These are phyloP conservation scores for Nipponia nippon DNA, from an alignment of 2,113 vertebrate genomes.

Conservation along the genomic window DNA sequence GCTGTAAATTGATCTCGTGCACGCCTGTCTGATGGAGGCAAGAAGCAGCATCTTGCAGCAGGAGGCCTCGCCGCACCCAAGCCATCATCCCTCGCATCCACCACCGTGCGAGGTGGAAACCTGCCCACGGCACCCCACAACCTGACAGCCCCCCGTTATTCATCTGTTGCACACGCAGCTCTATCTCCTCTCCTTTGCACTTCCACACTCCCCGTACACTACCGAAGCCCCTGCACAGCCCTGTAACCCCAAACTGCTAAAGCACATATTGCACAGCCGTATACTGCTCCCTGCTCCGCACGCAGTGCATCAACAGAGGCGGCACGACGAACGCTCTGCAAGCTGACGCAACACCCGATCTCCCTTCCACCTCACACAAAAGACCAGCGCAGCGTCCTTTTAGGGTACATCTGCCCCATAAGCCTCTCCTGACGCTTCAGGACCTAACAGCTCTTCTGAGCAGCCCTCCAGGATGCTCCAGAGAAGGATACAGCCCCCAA, in stretches of 20 bases:
- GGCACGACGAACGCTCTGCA: rapidly evolving
- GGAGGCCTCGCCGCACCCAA: not conserved
- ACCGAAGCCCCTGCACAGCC: not conserved
- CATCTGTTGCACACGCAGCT: not conserved
- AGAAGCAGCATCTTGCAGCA: not conserved
- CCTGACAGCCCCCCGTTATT: rapidly evolving
- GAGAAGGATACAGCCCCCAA: not conserved
- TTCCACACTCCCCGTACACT: rapidly evolving
- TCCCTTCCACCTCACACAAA: not conserved
- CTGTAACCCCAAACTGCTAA: not conserved
- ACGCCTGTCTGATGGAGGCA: not conserved
- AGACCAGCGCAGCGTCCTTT: not conserved
- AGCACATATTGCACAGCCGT: not conserved
- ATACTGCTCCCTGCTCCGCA: rapidly evolving
- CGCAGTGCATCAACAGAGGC: rapidly evolving
- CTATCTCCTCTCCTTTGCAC: not conserved
- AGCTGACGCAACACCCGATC: not conserved
- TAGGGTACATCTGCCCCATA: rapidly evolving
- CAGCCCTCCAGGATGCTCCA: not conserved
- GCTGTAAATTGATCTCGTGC: not conserved
- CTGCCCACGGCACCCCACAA: rapidly evolving
- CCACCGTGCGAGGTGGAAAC: rapidly evolving
- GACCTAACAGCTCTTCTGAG: too few species aligned
- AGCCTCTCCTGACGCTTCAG: not conserved
- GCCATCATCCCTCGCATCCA: not conserved